Percentiles rank a stretch among this genome's conserved stretches.
These are phyloP conservation scores for Papilio gigon DNA, from an alignment of 2,888 invertebrate species.

Conservation along the genomic window DNA sequence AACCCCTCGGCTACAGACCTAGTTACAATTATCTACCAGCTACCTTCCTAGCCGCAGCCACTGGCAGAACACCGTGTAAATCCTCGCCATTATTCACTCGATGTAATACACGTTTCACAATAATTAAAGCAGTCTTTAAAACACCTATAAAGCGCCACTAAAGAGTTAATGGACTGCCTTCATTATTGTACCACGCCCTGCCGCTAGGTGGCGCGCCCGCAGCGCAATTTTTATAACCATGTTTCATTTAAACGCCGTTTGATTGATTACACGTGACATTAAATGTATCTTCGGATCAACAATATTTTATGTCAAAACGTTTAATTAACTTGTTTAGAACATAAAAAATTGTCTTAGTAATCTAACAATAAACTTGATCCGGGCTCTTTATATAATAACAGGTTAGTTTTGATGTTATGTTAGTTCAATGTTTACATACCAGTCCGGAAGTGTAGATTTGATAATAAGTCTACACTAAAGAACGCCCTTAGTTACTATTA, in stretches of 20 bases:
- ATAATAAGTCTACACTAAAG: no score
- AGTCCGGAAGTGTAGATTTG: no score
- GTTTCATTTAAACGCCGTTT: slow-evolving; percentile 47
- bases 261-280: slow-evolving; percentile 49
- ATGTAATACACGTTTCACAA: slow-evolving; percentile 60
- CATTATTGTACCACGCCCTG: slow-evolving; percentile 66
- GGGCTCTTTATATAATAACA: no score
- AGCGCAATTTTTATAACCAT: slow-evolving; percentile 47
- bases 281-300: slow-evolving; percentile 41
- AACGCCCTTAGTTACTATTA: no score
- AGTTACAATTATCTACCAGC: neutral
- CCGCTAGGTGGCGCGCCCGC: slow-evolving; percentile 68
- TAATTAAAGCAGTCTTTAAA: slow-evolving; percentile 76
- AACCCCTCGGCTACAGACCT: neutral
- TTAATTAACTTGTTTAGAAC: neutral
- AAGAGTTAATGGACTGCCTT: slow-evolving; percentile 68
- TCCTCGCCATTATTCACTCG: slow-evolving; percentile 52
- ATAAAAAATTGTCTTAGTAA: neutral
- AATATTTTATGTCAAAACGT: neutral
- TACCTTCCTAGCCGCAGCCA: slow-evolving; percentile 34
- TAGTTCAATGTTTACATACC: no score
- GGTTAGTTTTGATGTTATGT: no score
- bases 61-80: slow-evolving; percentile 38
- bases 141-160: slow-evolving; percentile 73
- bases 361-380: no score